These are phyloP conservation scores for Pristis pectinata DNA, from an alignment of 2,797 vertebrate species.

Conservation along the genomic window DNA sequence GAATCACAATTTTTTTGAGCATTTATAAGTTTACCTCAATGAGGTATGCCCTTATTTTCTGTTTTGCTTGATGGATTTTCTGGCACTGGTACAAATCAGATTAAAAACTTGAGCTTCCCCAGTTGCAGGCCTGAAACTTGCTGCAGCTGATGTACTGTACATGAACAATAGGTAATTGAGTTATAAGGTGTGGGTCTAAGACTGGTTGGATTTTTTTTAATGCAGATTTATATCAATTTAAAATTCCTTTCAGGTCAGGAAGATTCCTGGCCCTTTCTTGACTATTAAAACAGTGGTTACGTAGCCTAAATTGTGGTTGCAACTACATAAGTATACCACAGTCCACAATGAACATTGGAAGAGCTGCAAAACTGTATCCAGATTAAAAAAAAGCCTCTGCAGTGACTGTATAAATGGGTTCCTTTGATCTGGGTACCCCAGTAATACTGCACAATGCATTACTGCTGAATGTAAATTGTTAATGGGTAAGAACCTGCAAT, in stretches of 20 bases:
- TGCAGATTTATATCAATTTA: not conserved
- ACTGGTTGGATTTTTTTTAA: not conserved
- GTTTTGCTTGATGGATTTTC: not conserved
- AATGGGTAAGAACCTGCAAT: not conserved
- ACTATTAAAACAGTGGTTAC: not conserved
- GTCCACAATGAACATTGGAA: not conserved
- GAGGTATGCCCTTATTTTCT: not conserved
- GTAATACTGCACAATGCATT: not conserved
- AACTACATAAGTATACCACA: not conserved
- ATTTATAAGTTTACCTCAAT: not conserved
- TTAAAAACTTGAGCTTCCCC: not conserved
- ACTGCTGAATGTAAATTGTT: not conserved
- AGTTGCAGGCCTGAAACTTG: not conserved
- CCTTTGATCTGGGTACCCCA: not conserved
- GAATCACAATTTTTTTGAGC: not conserved
- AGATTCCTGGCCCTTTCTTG: not conserved
- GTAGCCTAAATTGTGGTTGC: too few relatives aligned
- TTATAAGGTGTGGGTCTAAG: not conserved
- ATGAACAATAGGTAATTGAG: not conserved
- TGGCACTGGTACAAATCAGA: not conserved
- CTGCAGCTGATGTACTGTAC: not conserved
- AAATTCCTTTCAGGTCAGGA: not conserved
- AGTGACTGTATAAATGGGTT: not conserved
- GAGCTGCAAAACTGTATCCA: too few relatives aligned
- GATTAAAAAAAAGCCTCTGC: too few relatives aligned